These are phyloP conservation scores for Goniozus legneri DNA, from an alignment of 1,140 invertebrate species.

Conservation along the genomic window DNA sequence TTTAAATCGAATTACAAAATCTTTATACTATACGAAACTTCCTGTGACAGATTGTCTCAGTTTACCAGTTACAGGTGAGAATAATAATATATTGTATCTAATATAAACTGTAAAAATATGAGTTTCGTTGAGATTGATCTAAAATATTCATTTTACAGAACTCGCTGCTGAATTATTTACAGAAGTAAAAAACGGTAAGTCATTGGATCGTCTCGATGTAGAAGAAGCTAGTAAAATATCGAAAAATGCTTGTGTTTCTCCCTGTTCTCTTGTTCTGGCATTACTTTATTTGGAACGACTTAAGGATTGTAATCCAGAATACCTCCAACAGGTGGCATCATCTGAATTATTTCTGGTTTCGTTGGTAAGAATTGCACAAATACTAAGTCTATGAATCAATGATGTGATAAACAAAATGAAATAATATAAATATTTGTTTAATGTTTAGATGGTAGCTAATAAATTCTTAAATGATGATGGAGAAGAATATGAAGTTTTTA, in stretches of 20 bases:
- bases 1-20: constrained; percentile 75
- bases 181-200: constrained; percentile 64
- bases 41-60: constrained; percentile 69
- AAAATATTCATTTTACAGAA: constrained; percentile 59
- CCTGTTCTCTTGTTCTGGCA: constrained; percentile 77
- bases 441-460: constrained; percentile 85
- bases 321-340: constrained; percentile 75
- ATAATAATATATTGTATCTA: constrained; percentile 10
- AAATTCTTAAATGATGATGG: constrained; percentile 93
- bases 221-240: constrained; percentile 76
- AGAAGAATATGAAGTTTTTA: constrained; percentile 82
- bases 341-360: constrained; percentile 90
- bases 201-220: constrained; percentile 75
- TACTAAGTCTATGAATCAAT: not conserved
- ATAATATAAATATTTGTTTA: constrained; percentile 1
- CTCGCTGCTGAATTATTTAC: constrained; percentile 80
- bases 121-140: not conserved
- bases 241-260: constrained; percentile 78
- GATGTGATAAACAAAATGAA: constrained; percentile 3
- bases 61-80: constrained; percentile 74
- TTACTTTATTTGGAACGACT: constrained; percentile 85
- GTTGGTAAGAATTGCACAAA: constrained; percentile 62
- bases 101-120: constrained; percentile 5
- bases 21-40: constrained; percentile 79
- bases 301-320: constrained; percentile 76